Base-by-base conservation (phyloP, 2,797 vertebrate species). In the Sparus aurata region DNA sequence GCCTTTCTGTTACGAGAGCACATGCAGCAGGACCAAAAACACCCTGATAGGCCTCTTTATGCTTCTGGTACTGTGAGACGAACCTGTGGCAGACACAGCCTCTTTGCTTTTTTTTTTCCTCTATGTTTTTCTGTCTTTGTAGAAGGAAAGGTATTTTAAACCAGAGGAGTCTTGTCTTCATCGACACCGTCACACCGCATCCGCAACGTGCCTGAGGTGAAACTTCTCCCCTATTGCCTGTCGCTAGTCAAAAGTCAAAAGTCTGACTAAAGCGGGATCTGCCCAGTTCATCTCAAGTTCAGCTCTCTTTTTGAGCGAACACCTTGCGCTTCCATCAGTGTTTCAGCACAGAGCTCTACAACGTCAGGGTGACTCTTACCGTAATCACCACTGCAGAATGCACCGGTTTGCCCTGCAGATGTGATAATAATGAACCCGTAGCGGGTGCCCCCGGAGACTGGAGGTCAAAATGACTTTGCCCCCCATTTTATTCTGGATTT, bases 201-300 rank as follows among this genome's bases (percentile, higher is more conserved):
- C 16, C 9, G 45, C 54, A 77, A 61, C 23, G 47, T 3, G 55
- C 73, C 75, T 2, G 34, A 53, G 57, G 79, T 74, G 49, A 79
- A 82, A 79, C 61, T 30, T 64, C 50, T 79, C 61, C 43, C 52
- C 47, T 20, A 54, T 83, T 79, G 82, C 78, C 73, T 81, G 82
- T 76, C 53, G 54, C 58, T 61, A 61, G 81, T 88, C 83, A 83
- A 50, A 83, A 59, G 55, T 81, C 65, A 74, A n/a, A n/a, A n/a
- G 54, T 43, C 60, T 74, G 45, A 84, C 58, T 59, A 30, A 76
- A 76, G 72, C 53, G 46, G 41, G 69, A 67, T 65, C 43, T 22
- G 11, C 47, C 47, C 20, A 68, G 89, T 89, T 88, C 78, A 86
- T 77, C 45, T 55, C 34, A 85, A 84, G 80, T 88, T 89, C 68